phyloP scores from a whole-genome alignment of 2,113 vertebrate genomes.

The Pelvicachromis taeniatus region DNA sequence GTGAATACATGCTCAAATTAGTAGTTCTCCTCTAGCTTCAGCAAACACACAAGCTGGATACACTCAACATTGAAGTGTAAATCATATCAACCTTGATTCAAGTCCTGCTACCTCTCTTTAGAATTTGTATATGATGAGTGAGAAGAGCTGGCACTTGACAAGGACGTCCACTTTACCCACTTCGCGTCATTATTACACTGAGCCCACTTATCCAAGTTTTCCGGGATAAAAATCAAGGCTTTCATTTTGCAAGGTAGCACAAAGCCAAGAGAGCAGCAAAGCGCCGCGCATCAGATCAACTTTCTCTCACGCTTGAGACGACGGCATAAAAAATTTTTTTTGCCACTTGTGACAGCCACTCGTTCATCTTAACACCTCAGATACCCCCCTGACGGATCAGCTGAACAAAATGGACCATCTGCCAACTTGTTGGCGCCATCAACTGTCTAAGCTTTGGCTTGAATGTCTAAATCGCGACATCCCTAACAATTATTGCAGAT shows the following conservation, averaged over 20 bases:
- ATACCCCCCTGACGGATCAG: conserved; percentile 41
- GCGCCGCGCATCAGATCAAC: conserved; percentile 12
- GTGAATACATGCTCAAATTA: conserved; percentile 26
- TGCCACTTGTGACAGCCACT: conserved; percentile 27
- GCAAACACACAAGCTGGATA: conserved; percentile 1
- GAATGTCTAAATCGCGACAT: conserved; percentile 48
- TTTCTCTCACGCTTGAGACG: background rate
- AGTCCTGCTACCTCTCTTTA: background rate
- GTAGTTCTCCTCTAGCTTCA: background rate
- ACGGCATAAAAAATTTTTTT: background rate
- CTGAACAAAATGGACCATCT: conserved; percentile 56
- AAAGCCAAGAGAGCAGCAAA: background rate
- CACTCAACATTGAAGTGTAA: background rate
- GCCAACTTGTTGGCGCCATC: conserved; percentile 52
- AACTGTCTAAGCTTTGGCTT: conserved; percentile 51
- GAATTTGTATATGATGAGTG: background rate
- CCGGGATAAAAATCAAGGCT: background rate
- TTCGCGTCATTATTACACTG: background rate
- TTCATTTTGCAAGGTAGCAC: background rate
- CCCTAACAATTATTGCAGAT: conserved; percentile 64
- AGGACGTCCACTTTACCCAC: background rate
- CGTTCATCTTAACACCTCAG: conserved; percentile 40
- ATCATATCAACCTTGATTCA: background rate
- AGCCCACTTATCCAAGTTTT: background rate
- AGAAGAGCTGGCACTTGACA: background rate